Conservation (phyloP, 2,888 invertebrate genomes). For the Harpalus rubripes region DNA sequence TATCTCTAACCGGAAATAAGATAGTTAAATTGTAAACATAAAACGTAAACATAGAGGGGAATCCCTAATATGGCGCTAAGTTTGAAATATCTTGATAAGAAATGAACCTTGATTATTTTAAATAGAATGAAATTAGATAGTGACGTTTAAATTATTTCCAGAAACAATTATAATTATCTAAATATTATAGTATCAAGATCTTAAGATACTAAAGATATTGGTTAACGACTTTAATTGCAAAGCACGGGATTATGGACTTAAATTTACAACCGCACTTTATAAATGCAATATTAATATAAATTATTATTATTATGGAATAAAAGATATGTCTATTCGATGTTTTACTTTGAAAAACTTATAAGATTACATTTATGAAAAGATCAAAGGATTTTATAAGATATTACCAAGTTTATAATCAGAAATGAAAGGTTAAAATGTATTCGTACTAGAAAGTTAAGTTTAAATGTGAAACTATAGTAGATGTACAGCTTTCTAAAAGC, state of each 20-base stretch:
- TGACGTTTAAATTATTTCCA: not conserved
- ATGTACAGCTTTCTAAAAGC: constrained; percentile 3
- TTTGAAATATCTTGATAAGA: not conserved
- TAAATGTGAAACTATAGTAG: constrained; percentile 22
- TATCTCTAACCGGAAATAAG: not conserved
- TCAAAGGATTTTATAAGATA: not conserved
- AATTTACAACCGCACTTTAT: too few species aligned
- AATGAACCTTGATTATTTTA: not conserved
- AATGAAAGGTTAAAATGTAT: not conserved
- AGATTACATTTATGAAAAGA: not conserved
- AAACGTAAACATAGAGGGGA: not conserved
- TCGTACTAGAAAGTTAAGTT: constrained; percentile 5
- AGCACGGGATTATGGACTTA: not conserved
- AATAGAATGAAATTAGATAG: not conserved
- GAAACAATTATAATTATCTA: not conserved
- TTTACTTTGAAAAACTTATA: not conserved
- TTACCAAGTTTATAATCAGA: not conserved
- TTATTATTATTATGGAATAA: too few species aligned
- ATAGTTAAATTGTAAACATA: not conserved
- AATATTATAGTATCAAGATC: not conserved
- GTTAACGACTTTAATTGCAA: too few species aligned
- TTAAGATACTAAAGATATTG: not conserved
- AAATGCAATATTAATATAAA: too few species aligned
- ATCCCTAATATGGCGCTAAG: not conserved
- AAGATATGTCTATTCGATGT: not conserved